A percentile compares a stretch with the other conserved stretches of the same genome.
These are phyloP conservation scores for Blastobasis lacticolella DNA, from an alignment of 2,888 invertebrate genomes.

Conservation along the genomic window DNA sequence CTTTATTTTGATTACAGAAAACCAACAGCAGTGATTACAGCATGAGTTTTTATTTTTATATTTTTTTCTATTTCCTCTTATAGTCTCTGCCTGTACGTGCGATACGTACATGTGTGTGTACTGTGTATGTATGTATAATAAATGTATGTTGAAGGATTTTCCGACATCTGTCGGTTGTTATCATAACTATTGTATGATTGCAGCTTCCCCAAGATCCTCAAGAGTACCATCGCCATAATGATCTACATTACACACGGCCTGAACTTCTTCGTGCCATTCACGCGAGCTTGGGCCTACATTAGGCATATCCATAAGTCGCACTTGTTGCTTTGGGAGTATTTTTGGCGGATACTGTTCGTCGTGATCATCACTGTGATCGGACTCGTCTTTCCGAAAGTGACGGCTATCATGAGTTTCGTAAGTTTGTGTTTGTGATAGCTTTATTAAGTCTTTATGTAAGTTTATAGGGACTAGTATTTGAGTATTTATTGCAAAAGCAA, in stretches of 20 bases:
- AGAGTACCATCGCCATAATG: slow-evolving; percentile 42
- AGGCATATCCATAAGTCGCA: slow-evolving; percentile 17
- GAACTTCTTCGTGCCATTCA: slow-evolving; percentile 56
- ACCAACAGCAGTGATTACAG: too few species aligned
- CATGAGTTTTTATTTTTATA: too few species aligned
- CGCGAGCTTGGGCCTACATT: slow-evolving; percentile 42
- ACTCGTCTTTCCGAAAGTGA: slow-evolving; percentile 44
- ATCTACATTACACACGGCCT: slow-evolving; percentile 50
- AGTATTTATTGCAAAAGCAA: too few species aligned
- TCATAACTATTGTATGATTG: background rate
- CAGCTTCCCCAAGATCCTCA: slow-evolving; percentile 42
- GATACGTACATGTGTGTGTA: too few species aligned
- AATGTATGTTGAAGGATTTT: too few species aligned
- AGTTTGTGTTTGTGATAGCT: slow-evolving; percentile 26
- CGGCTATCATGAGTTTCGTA: slow-evolving; percentile 54
- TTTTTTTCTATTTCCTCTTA: too few species aligned
- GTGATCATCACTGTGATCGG: slow-evolving; percentile 23
- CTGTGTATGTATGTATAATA: too few species aligned
- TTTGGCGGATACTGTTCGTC: slow-evolving; percentile 39
- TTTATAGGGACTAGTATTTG: too few species aligned
- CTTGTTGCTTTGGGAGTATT: slow-evolving; percentile 26
- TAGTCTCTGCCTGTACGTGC: too few species aligned
- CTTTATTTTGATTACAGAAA: too few species aligned
- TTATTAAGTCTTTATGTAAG: background rate
- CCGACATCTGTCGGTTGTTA: too few species aligned